Evolutionary conservation across 2,888 invertebrate genomes (phyloP), one percentile per base, ranked within the genome.

Genomic region (Acronicta alni): DNA sequence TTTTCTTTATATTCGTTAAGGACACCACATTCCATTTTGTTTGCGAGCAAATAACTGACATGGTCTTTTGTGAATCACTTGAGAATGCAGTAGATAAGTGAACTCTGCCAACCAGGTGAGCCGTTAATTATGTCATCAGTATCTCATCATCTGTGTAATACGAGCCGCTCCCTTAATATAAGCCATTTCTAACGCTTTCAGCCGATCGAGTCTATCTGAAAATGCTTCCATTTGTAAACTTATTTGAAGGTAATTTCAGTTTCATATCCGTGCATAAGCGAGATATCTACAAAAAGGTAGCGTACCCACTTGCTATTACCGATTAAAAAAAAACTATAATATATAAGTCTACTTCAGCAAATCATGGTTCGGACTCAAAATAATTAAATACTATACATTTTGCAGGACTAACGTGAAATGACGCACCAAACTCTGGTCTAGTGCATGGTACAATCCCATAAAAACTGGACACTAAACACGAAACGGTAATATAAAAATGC

Each of bases 1-100:
- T 82, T 81, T 44, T 57, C 72, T 81, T 82, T 82, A 77, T 84
- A 72, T 80, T 84, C 77, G 51, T 54, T 67, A 44, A 45, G 39
- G 52, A 57, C n/a, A 38, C 32, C 43, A 67, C 43, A 57, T 57
- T 65, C 44, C 23, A 49, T 64, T 61, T 51, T 48, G 39, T 55
- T 57, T 54, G 44, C 39, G 45, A 15, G 16, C 30, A 68, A 63
- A 35, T 48, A 49, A 10, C 39, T 39, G n/a, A 43, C 39, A 45
- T 20, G 26, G 43, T 41, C 52, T 55, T 41, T 41, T n/a, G 17
- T 14, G 32, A 20, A 37, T n/a, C 6, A 15, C 46, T 45, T 49
- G 16, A 41, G 39, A 55, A 39, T 48, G 16, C 15, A 47, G 38
- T 18, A 46, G 37, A 20, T 30, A 39, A 23, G 30, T 54, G 14